Evolutionary conservation across 2,888 invertebrate genomes (phyloP), one percentile per base, ranked within the genome.

Genomic region (Ophion costatus): DNA sequence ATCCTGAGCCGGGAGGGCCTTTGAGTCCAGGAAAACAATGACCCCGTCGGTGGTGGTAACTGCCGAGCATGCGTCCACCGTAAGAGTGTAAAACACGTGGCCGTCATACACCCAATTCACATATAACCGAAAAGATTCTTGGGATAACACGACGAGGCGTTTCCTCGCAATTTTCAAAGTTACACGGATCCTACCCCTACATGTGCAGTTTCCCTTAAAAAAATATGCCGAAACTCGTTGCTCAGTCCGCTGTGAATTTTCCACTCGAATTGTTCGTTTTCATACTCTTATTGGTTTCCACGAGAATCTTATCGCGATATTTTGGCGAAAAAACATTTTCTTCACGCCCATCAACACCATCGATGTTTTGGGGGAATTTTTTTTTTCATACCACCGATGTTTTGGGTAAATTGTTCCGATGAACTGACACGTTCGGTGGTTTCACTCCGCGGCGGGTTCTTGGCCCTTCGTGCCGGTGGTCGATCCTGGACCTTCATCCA

Each of bases 1-100:
- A 56, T 70, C 14, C 33, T n/a, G 5, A 64, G 64, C 11, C 38
- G 29, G 24, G 45, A 64, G 45, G 42, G 14, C 45, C 33, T 73
- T 17, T 20, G 51, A 22, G 61, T 80, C 69, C 69, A 76, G 51
- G 76, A 82, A 85, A 85, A 85, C 85, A 85, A 85, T 85, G 82
- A 82, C 79, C 79, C 84, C 66, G 81, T 70, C 24, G 45, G 79
- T 64, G 59, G 66, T 59, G 66, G 82, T 79, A 82, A 70, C 59
- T 20, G 67, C 79, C 45, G 57, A 69, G 61, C 63, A 42, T 71
- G 29, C 42, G 67, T 73, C 57, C 70, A 38, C 38, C 57, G 38
- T 71, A 59, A 64, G 33, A 11, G 64, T 45, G 75, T n/a, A 79
- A 76, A 85, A 82, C 85, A 82, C 82, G 74, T 85, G 85, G 80